phyloP scores from a whole-genome alignment of 2,113 vertebrate genomes.

The Plestiodon gilberti region DNA sequence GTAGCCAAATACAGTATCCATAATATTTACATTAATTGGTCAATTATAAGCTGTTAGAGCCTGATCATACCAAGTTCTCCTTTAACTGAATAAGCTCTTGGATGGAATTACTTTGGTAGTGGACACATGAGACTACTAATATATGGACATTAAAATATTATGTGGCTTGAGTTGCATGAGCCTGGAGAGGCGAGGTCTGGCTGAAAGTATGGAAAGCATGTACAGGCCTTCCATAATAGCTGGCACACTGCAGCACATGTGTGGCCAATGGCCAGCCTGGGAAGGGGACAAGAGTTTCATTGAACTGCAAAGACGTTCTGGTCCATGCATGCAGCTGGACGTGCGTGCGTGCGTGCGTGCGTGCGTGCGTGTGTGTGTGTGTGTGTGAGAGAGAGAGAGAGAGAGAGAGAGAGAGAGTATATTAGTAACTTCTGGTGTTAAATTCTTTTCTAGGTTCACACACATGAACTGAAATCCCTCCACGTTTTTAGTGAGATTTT shows the following conservation, averaged over 20 bases:
- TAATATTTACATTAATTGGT: conserved; percentile 34
- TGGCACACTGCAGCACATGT: neutral
- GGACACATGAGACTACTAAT: neutral
- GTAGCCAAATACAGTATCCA: conserved; percentile 39
- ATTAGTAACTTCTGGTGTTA: too few relatives aligned
- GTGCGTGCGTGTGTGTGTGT: too few relatives aligned
- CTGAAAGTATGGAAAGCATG: neutral
- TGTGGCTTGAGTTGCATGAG: neutral
- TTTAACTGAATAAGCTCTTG: conserved; percentile 5
- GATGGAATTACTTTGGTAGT: neutral
- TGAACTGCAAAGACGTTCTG: too few relatives aligned
- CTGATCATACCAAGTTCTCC: neutral
- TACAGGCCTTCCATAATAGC: neutral
- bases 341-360: too few relatives aligned
- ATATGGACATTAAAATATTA: neutral
- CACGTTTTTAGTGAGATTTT: neutral
- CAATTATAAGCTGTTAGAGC: conserved; percentile 36
- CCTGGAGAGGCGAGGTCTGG: too few relatives aligned
- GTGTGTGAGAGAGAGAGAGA: too few relatives aligned
- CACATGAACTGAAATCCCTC: neutral
- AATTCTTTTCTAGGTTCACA: neutral
- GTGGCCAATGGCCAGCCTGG: too few relatives aligned
- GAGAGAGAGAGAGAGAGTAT: too few relatives aligned
- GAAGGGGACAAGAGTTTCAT: too few relatives aligned
- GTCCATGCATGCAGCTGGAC: too few relatives aligned